Conservation (phyloP, 1,140 invertebrate genomes). For the Drosophila kurseongensis region DNA sequence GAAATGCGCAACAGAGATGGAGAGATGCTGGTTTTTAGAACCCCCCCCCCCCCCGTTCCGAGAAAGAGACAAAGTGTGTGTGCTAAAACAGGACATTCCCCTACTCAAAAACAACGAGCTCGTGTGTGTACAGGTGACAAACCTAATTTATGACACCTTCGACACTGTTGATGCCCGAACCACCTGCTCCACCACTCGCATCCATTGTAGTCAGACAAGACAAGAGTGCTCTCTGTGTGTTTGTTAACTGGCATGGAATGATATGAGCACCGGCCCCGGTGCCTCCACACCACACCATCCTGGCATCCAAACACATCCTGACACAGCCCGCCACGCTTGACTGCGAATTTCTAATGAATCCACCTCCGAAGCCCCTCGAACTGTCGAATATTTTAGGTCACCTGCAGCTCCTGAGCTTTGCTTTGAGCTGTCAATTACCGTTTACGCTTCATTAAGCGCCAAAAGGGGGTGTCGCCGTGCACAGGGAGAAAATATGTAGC, state of each 20-base stretch:
- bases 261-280: constrained; percentile 42
- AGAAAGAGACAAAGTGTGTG: constrained; percentile 17
- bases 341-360: constrained; percentile 68
- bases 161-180: constrained; percentile 18
- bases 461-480: constrained; percentile 8
- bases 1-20: constrained; percentile 35
- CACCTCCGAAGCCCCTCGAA: constrained; percentile 55
- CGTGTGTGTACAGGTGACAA: constrained; percentile 64
- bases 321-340: constrained; percentile 27
- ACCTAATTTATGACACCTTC: constrained; percentile 64
- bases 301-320: constrained; percentile 29
- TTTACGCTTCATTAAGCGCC: constrained; percentile 81
- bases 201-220: constrained; percentile 51
- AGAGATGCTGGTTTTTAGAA: constrained; percentile 28
- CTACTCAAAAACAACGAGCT: constrained; percentile 6
- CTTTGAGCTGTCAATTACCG: constrained; percentile 80
- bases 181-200: constrained; percentile 22
- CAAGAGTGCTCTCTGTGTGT: constrained; percentile 24
- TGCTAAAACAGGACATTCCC: constrained; percentile 38
- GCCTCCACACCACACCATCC: constrained; percentile 24
- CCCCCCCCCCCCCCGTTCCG: too few relatives aligned
- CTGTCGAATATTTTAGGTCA: constrained; percentile 77
- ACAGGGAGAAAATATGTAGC: not conserved
- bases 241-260: constrained; percentile 73
- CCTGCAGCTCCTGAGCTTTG: constrained; percentile 49